phyloP scores from a whole-genome alignment of 23 tunicate genomes.

The Styela plicata region DNA sequence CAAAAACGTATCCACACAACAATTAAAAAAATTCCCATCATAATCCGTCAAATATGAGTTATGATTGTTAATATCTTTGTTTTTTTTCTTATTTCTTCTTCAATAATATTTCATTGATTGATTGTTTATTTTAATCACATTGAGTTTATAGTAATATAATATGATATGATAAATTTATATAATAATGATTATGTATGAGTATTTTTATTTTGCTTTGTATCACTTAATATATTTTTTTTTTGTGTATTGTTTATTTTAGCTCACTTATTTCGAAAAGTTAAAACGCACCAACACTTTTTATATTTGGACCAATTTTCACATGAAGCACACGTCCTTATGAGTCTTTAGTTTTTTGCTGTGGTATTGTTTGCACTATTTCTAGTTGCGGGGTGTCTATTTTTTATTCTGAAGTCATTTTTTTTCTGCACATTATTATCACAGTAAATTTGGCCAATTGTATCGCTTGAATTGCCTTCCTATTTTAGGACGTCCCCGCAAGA shows the following conservation, averaged over 20 bases:
- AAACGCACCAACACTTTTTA: neutral
- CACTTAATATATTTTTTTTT: neutral
- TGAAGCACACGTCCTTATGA: neutral
- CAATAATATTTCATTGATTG: neutral
- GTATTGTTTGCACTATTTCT: neutral
- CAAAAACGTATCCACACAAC: neutral
- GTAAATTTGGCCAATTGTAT: no score
- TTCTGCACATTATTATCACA: no score
- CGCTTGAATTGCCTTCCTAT: no score
- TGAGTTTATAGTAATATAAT: neutral
- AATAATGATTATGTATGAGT: neutral
- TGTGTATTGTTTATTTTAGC: neutral
- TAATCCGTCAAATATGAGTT: neutral
- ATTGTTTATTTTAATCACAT: neutral
- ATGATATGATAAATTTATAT: no score
- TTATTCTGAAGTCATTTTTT: no score
- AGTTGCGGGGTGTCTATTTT: no score
- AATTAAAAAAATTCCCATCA: neutral
- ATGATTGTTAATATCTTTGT: neutral
- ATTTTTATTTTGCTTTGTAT: no score
- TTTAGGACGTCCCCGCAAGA: no score
- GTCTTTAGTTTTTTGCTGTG: neutral
- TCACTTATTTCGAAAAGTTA: neutral
- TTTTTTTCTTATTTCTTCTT: neutral
- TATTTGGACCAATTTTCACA: neutral